Conservation (phyloP, 2,113 vertebrate genomes). For the Cranoglanis bouderius region DNA sequence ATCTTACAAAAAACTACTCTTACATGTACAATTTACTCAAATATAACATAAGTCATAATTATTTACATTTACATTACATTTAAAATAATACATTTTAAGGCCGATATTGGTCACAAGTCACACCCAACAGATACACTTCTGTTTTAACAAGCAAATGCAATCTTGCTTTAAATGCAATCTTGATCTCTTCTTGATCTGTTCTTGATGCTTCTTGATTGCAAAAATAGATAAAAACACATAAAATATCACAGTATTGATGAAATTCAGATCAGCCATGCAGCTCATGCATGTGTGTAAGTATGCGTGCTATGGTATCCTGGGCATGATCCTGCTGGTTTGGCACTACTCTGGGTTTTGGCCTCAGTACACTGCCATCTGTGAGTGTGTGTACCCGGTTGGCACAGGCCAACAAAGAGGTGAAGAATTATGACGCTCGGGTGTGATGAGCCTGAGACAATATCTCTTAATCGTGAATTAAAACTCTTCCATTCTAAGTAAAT, state of each 20-base stretch:
- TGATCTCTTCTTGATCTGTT: no score
- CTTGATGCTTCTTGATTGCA: no score
- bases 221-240: background rate
- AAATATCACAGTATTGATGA: background rate
- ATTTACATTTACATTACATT: no score
- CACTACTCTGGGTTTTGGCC: conserved; percentile 22
- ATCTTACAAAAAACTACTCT: no score
- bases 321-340: conserved; percentile 31
- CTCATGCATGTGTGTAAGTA: background rate
- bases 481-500: background rate
- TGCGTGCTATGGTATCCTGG: conserved; percentile 8
- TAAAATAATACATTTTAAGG: no score
- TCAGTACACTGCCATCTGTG: conserved; percentile 36
- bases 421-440: background rate
- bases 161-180: no score
- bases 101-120: no score
- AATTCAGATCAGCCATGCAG: background rate
- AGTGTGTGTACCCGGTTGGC: conserved; percentile 42
- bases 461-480: background rate
- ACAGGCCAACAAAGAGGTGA: background rate
- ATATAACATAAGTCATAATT: no score
- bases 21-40: no score
- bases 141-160: background rate
- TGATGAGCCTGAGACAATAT: background rate
- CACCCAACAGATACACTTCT: background rate